Percentiles rank a stretch among this genome's conserved stretches.
phyloP scores from a whole-genome alignment of 1,140 invertebrate species.

The Colletes latitarsis region DNA sequence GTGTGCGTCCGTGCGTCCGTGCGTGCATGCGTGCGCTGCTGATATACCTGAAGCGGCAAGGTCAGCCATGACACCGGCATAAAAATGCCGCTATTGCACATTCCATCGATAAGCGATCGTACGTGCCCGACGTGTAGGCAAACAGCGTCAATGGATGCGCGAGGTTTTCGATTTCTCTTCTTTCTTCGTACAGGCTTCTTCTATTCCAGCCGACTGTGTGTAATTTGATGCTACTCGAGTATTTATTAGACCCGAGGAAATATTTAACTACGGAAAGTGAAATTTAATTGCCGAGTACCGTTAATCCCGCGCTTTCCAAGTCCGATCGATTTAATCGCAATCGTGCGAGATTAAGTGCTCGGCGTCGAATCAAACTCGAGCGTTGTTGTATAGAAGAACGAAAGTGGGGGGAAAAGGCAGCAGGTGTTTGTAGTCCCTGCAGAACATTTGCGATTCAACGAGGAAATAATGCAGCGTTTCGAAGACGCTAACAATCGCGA shows the following conservation, averaged over 20 bases:
- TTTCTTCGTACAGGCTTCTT: too few species aligned
- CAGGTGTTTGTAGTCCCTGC: neutral
- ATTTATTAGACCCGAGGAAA: neutral
- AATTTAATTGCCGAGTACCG: neutral
- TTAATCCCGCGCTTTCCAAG: too few species aligned
- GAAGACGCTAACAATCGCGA: too few species aligned
- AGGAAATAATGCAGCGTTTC: neutral
- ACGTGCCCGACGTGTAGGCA: conserved; percentile 27
- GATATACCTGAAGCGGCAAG: conserved; percentile 42
- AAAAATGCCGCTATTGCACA: conserved; percentile 51
- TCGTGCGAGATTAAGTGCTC: neutral
- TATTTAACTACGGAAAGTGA: conserved; percentile 1
- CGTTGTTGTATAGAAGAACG: neutral
- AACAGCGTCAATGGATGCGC: conserved; percentile 3
- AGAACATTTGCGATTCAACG: neutral
- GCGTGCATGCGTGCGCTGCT: neutral
- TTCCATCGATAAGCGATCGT: conserved; percentile 52
- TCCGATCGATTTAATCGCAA: neutral
- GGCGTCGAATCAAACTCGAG: neutral
- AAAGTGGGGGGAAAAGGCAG: neutral
- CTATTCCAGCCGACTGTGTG: neutral
- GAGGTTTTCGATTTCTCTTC: conserved; percentile 15
- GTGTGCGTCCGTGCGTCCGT: neutral
- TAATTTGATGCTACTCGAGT: neutral
- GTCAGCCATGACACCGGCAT: conserved; percentile 36